Conservation (phyloP, 2,113 vertebrate species). For the Poicephalus gulielmi region DNA sequence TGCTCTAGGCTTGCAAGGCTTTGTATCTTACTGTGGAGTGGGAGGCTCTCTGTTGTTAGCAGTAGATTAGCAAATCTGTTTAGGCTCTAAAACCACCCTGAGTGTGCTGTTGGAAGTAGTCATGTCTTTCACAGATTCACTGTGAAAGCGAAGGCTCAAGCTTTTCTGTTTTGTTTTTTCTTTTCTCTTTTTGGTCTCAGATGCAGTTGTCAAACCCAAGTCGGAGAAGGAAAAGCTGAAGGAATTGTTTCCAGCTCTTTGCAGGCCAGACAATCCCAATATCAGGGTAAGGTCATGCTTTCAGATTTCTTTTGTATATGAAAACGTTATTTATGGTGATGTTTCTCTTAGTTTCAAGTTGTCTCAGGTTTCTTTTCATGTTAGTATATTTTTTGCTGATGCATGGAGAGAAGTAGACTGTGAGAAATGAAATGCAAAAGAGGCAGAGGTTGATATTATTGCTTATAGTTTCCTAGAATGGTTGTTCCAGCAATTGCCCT, state of each 20-base stretch:
- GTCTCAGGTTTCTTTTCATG: background rate
- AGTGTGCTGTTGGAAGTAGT: fast-evolving
- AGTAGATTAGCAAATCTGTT: background rate
- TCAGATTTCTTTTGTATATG: background rate
- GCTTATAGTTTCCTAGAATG: fast-evolving
- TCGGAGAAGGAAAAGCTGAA: slow-evolving; percentile 88
- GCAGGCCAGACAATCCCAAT: slow-evolving; percentile 85
- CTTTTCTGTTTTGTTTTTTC: background rate
- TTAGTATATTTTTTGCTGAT: background rate
- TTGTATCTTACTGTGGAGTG: background rate
- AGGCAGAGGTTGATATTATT: background rate
- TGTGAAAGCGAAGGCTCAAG: background rate
- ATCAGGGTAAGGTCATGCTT: slow-evolving; percentile 75
- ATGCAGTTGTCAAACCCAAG: slow-evolving; percentile 79
- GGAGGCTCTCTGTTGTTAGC: background rate
- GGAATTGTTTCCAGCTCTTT: slow-evolving; percentile 93
- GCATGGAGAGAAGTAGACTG: background rate
- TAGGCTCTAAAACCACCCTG: background rate
- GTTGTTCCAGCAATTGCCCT: background rate
- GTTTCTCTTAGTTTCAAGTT: background rate
- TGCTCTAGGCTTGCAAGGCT: background rate
- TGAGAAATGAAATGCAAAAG: background rate
- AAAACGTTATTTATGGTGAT: background rate
- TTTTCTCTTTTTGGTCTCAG: slow-evolving; percentile 43
- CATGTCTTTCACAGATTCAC: background rate